Base-by-base conservation (phyloP, 2,797 vertebrate species). In the Phoebastria nigripes region DNA sequence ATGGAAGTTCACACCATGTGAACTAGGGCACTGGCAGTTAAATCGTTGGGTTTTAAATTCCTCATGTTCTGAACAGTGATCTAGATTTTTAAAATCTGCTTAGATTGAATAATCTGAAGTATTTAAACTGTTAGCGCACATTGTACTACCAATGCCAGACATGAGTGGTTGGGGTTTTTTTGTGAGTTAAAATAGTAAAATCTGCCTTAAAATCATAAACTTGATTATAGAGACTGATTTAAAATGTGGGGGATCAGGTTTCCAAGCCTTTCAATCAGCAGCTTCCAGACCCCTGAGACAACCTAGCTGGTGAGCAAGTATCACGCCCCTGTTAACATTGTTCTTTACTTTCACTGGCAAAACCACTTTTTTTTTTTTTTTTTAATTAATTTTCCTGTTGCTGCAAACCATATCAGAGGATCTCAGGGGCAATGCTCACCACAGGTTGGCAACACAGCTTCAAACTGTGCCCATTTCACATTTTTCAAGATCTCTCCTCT, bases 31-130 rank as follows among this genome's bases (percentile, higher is more conserved):
- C 1, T 81, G 69, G 61, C 62, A 87, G 41, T 80, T 89, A 89
- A 96, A 88, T 51, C 13, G 1, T 1, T 26, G 44, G 58, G 62
- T 33, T 96, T 97, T 86, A 96, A 92, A 96, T 95, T 97, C 94
- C 79, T 95, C 58, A 14, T 70, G 95, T 92, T 88, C 76, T 89
- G 66, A 96, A 24, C 76, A 35, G 47, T 0, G 11, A 90, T 88
- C 78, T 70, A 86, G 82, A 92, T 92, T 37, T 37, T 37, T 37
- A 37, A 37, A 37, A 37, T 37, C 37, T 9, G 37, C 37, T 37
- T 37, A 37, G 37, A 37, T 37, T 37, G 37, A 37, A 37, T 37
- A 37, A 37, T 76, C 39, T 72, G 25, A 85, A 78, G 69, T 81
- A 92, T 86, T 96, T 94, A 80, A 74, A 86, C 59, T 81, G 58